phyloP scores from a whole-genome alignment of 2,113 vertebrate species.

The Coptodon rendalli region DNA sequence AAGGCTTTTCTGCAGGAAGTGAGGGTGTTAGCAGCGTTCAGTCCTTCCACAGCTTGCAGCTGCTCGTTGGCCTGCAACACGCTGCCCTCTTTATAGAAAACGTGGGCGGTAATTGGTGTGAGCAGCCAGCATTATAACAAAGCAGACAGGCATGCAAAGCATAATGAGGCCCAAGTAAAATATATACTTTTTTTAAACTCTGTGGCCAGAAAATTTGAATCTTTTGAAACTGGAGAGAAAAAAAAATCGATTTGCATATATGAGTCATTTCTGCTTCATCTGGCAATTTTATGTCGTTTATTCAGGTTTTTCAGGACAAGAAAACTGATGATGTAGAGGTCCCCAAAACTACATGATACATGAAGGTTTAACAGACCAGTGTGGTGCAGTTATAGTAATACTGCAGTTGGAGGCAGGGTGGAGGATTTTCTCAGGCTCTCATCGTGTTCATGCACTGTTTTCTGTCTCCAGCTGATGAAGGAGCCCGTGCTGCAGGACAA shows the following conservation, averaged over 20 bases:
- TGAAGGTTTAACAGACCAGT: rapidly evolving
- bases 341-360: rapidly evolving
- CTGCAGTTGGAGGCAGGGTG: background rate
- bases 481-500: conserved; percentile 98
- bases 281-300: rapidly evolving
- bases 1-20: background rate
- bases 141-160: background rate
- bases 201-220: background rate
- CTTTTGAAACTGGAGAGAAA: background rate
- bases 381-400: rapidly evolving
- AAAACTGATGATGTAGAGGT: background rate
- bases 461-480: conserved; percentile 79
- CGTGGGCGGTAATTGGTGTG: background rate
- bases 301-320: background rate
- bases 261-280: background rate
- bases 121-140: rapidly evolving
- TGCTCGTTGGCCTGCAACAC: background rate
- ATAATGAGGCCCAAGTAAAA: background rate
- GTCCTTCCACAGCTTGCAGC: background rate
- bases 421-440: background rate
- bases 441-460: background rate
- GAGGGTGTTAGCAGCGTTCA: rapidly evolving
- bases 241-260: background rate
- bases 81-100: background rate
- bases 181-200: background rate